Conservation (phyloP, 92 coral and sea anemone species). For the Paragorgia papillata region DNA sequence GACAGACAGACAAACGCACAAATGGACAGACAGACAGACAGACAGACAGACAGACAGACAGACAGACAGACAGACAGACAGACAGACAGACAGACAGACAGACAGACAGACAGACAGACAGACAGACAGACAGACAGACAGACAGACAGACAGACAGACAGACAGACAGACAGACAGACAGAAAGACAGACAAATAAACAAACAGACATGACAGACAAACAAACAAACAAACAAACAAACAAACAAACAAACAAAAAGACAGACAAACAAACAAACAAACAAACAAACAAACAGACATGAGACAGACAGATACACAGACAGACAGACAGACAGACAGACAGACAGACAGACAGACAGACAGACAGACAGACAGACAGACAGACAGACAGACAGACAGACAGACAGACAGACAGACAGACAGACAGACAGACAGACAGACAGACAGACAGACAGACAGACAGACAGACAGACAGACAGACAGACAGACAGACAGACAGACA, state of each 20-base stretch:
- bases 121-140: background rate
- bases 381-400: constrained; percentile 3
- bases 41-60: constrained; percentile 9
- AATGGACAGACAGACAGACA: too few relatives aligned
- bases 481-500: constrained; percentile 51
- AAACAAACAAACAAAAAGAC: too few relatives aligned
- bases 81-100: constrained; percentile 27
- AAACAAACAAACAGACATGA: too few relatives aligned
- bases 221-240: too few relatives aligned
- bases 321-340: too few relatives aligned
- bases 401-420: background rate
- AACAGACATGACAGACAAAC: too few relatives aligned
- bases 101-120: constrained; percentile 11
- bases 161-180: too few relatives aligned
- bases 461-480: background rate
- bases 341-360: background rate
- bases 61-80: constrained; percentile 5
- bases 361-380: background rate
- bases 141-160: too few relatives aligned
- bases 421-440: constrained; percentile 10
- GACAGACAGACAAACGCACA: too few relatives aligned
- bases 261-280: too few relatives aligned
- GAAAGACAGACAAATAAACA: too few relatives aligned
- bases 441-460: background rate
- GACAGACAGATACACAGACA: too few relatives aligned